phyloP scores from a whole-genome alignment of 2,888 invertebrate species.

The Scaptomyza polygonia region DNA sequence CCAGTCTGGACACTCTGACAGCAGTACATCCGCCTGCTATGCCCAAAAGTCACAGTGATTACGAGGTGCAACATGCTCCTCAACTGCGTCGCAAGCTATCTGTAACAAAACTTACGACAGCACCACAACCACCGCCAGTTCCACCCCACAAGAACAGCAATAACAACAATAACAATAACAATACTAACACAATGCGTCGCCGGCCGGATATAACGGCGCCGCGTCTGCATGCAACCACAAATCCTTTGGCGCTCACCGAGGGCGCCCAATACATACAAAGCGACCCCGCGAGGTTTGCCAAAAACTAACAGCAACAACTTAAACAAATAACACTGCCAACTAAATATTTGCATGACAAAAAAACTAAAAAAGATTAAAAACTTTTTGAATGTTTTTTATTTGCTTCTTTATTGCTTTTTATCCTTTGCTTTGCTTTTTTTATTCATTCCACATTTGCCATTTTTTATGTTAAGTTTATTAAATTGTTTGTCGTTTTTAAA shows the following conservation, averaged over 20 bases:
- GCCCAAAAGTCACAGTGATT: constrained; percentile 73
- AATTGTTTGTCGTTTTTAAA: constrained; percentile 9
- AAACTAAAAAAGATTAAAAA: neutral
- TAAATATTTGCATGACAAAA: constrained; percentile 41
- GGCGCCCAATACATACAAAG: constrained; percentile 83
- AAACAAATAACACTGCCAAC: constrained; percentile 38
- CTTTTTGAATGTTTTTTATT: constrained; percentile 31
- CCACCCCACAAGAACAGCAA: constrained; percentile 36
- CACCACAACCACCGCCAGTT: constrained; percentile 32
- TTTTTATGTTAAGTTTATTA: constrained; percentile 17
- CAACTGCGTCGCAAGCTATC: constrained; percentile 64
- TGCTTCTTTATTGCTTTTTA: constrained; percentile 1
- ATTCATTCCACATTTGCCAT: constrained; percentile 7
- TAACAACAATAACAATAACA: constrained; percentile 29
- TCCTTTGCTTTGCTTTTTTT: constrained; percentile 2
- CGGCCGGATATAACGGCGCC: constrained; percentile 85
- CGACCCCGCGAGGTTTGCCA: constrained; percentile 83
- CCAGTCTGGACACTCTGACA: constrained; percentile 37
- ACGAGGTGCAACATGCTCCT: constrained; percentile 54
- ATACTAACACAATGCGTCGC: constrained; percentile 76
- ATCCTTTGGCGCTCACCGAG: constrained; percentile 85
- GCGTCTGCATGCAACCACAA: constrained; percentile 86
- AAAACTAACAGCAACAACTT: constrained; percentile 35
- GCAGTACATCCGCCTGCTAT: constrained; percentile 66
- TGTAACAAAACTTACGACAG: constrained; percentile 20